phyloP scores from a whole-genome alignment of 2,113 vertebrate species.

The Anas platyrhynchos region DNA sequence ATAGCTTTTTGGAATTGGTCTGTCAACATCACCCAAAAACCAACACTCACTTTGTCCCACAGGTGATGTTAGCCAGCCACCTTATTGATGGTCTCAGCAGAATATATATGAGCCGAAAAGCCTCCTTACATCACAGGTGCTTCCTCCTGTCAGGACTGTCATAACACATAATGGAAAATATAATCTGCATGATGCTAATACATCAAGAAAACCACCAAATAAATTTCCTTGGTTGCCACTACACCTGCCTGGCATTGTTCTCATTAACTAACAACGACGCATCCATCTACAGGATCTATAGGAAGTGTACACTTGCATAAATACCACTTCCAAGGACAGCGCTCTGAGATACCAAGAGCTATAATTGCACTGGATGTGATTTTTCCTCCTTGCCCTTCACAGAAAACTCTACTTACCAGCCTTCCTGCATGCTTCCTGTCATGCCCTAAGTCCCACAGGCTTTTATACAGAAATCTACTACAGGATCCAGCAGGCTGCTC shows the following conservation, averaged over 20 bases:
- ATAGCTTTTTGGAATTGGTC: not conserved
- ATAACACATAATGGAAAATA: not conserved
- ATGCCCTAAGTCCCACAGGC: not conserved
- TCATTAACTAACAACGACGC: not conserved
- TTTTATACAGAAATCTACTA: not conserved
- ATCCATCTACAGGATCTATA: not conserved
- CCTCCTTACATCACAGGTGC: not conserved
- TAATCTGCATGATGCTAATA: not conserved
- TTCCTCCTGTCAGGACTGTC: not conserved
- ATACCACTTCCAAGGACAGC: not conserved
- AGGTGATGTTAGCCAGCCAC: not conserved
- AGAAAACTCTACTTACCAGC: not conserved
- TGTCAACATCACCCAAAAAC: not conserved
- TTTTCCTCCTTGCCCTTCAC: not conserved
- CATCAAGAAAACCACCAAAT: not conserved
- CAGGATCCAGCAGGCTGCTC: not conserved
- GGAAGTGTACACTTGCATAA: not conserved
- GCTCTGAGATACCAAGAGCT: not conserved
- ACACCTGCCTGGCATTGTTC: not conserved
- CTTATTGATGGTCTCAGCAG: not conserved
- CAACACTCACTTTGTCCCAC: rapidly evolving
- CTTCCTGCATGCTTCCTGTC: not conserved
- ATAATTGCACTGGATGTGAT: not conserved
- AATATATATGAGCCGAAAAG: not conserved
- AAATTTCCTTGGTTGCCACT: not conserved